phyloP scores from a whole-genome alignment of 2,113 vertebrate species.

The Saguinus imperator region DNA sequence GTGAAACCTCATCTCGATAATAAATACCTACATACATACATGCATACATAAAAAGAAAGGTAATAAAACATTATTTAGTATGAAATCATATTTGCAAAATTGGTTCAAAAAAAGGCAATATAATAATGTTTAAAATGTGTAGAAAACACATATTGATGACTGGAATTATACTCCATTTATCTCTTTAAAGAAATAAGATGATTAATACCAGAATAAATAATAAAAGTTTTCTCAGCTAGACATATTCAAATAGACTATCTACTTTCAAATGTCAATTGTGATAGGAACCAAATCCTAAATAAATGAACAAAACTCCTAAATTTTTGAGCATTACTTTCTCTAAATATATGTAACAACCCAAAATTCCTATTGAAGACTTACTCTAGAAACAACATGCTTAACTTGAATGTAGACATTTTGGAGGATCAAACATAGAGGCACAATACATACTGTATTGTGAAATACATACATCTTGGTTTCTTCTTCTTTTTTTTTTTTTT shows the following conservation, averaged over 20 bases:
- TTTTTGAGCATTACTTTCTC: not conserved
- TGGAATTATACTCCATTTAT: not conserved
- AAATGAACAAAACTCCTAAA: not conserved
- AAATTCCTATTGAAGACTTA: constrained; percentile 1
- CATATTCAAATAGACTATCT: not conserved
- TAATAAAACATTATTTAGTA: not conserved
- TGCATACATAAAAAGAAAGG: not conserved
- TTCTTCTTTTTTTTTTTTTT: not conserved
- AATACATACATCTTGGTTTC: not conserved
- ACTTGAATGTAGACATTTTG: not conserved
- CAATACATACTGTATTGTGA: not conserved
- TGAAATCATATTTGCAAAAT: not conserved
- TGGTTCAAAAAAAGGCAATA: not conserved
- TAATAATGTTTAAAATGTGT: not conserved
- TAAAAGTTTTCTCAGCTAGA: not conserved
- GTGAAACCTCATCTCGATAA: no score
- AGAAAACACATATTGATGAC: not conserved
- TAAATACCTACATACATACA: no score
- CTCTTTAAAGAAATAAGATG: not conserved
- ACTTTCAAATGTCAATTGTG: not conserved
- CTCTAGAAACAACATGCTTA: not conserved
- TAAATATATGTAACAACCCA: not conserved
- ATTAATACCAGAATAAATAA: not conserved
- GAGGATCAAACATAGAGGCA: not conserved
- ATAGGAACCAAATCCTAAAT: not conserved